A percentile compares a stretch with the other conserved stretches of the same genome.
Evolutionary conservation across 2,113 vertebrate species (phyloP).

Genomic region (Tragelaphus strepsiceros): DNA sequence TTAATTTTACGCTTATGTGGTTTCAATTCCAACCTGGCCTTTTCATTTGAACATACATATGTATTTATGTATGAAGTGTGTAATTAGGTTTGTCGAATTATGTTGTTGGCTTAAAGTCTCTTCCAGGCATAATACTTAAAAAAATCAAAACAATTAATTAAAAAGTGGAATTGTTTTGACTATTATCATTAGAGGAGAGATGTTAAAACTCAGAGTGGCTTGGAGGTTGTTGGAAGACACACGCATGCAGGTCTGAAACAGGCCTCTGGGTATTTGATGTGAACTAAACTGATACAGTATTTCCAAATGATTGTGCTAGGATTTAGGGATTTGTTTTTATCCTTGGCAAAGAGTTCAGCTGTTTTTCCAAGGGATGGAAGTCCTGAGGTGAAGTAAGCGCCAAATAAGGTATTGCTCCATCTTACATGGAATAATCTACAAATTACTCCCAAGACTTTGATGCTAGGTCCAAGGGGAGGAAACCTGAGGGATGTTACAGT

Average conservation of each 20-base stretch:
- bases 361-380: neutral
- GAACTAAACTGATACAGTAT: neutral
- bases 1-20: constrained; percentile 38
- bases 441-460: neutral
- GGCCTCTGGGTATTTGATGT: neutral
- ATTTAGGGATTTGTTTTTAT: constrained; percentile 35
- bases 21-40: neutral
- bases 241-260: neutral
- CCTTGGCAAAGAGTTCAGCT: neutral
- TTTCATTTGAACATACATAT: constrained; percentile 11
- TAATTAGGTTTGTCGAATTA: constrained; percentile 39
- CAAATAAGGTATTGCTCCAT: neutral
- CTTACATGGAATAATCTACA: neutral
- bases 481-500: neutral
- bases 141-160: constrained; percentile 40
- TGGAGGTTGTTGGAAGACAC: neutral
- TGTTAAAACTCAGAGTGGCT: neutral
- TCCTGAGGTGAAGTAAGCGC: neutral
- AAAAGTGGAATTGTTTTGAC: neutral
- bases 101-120: constrained; percentile 17
- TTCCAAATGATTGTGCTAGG: neutral
- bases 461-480: neutral
- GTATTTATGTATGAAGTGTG: neutral
- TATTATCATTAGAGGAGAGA: neutral
- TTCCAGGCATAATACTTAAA: constrained; percentile 8